phyloP scores from a whole-genome alignment of 2,888 invertebrate genomes.

The Orchesella flavescens region DNA sequence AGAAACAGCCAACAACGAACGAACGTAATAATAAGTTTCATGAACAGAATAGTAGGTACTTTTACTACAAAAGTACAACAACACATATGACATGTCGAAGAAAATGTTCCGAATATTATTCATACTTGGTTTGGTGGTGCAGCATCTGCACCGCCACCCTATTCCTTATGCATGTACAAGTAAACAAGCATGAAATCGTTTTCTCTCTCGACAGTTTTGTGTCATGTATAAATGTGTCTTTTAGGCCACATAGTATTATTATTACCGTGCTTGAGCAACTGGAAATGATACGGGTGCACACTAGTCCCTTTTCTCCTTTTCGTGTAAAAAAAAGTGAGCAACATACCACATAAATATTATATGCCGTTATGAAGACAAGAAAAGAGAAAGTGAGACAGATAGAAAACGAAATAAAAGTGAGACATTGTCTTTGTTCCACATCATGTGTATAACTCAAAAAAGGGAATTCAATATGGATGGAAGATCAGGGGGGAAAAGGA shows the following conservation, averaged over 20 bases:
- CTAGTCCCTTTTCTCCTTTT: no score
- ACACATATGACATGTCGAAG: background rate
- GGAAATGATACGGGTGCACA: constrained; percentile 1
- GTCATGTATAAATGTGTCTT: constrained; percentile 26
- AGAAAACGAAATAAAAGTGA: background rate
- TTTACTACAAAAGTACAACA: no score
- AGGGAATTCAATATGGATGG: no score
- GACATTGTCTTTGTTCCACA: background rate
- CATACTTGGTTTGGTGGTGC: background rate
- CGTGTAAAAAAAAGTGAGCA: background rate
- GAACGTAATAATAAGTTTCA: no score
- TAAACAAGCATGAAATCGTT: constrained; percentile 17
- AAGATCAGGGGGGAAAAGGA: background rate
- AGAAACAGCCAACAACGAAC: no score
- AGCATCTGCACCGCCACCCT: background rate
- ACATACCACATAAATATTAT: background rate
- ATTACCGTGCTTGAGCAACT: constrained; percentile 8
- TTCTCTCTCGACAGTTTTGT: background rate
- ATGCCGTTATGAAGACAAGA: background rate
- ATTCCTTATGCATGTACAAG: background rate
- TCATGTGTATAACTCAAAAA: constrained; percentile 1
- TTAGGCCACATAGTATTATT: constrained; percentile 2
- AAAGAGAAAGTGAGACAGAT: constrained; percentile 1
- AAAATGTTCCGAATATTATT: background rate
- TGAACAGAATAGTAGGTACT: no score